These are phyloP conservation scores for Pseudorhombus dupliciocellatus DNA, from an alignment of 2,113 vertebrate species.

Conservation along the genomic window DNA sequence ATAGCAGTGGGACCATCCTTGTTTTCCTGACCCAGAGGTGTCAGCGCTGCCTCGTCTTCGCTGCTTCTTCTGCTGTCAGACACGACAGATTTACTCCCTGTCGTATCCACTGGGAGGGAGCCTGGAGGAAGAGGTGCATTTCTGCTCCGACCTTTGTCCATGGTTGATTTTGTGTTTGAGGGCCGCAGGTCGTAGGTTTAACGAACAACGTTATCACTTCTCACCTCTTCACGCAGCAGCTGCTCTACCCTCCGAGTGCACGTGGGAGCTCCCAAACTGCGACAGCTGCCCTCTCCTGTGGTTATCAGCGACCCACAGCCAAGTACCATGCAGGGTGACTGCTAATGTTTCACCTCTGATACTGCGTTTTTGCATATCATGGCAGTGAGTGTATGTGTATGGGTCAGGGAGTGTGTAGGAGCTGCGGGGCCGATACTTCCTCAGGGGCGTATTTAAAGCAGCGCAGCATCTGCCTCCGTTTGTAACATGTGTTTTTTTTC, in stretches of 20 bases:
- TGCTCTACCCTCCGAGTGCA: conserved; percentile 27
- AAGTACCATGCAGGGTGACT: not conserved
- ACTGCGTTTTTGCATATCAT: not conserved
- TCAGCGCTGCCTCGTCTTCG: not conserved
- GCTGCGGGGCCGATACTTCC: conserved; percentile 21
- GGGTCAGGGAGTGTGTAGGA: conserved; percentile 26
- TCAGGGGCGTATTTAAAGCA: conserved; percentile 13
- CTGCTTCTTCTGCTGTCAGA: not conserved
- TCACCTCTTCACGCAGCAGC: conserved; percentile 29
- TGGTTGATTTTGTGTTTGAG: conserved; percentile 39
- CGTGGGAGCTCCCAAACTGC: not conserved
- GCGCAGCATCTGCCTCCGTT: not conserved
- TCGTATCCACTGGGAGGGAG: conserved; percentile 29
- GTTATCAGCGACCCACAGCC: not conserved
- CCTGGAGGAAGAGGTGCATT: conserved; percentile 31
- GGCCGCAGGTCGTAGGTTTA: conserved; percentile 22
- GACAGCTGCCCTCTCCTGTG: conserved; percentile 12
- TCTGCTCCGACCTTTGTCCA: conserved; percentile 15
- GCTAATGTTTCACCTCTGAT: conserved; percentile 42
- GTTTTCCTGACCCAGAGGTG: not conserved
- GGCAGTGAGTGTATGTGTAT: conserved; percentile 11
- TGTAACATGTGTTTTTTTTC: conserved; percentile 35
- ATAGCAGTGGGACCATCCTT: not conserved
- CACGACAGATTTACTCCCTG: conserved; percentile 29
- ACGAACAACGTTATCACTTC: conserved; percentile 23